Conservation (phyloP, 2,888 invertebrate genomes). For the Rhamphomyia laevipes region DNA sequence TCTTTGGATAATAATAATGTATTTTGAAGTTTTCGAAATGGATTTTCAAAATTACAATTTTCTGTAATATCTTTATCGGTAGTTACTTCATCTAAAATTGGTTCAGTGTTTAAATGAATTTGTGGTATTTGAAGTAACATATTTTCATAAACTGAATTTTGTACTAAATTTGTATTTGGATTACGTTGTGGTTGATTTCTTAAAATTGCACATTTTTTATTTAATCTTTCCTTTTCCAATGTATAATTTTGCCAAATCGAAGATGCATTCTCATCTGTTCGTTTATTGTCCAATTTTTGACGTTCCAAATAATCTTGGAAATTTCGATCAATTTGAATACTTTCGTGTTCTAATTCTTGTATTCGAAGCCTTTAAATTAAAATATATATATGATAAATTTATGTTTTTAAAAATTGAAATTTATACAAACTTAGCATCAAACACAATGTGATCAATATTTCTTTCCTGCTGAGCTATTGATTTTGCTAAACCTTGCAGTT, state of each 20-base stretch:
- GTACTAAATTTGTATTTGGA: background rate
- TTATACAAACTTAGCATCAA: slow-evolving; percentile 23
- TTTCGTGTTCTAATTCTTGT: slow-evolving; percentile 31
- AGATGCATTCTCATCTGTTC: slow-evolving; percentile 12
- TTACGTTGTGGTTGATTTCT: background rate
- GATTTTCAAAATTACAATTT: slow-evolving; percentile 15
- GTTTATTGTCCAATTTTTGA: slow-evolving; percentile 18
- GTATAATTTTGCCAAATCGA: slow-evolving; percentile 18
- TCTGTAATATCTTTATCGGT: background rate
- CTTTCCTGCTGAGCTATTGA: slow-evolving; percentile 19
- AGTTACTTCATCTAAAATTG: background rate
- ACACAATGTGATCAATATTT: slow-evolving; percentile 23
- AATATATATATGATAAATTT: background rate
- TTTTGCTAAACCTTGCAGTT: slow-evolving; percentile 14
- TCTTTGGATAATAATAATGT: slow-evolving; percentile 2
- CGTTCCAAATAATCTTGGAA: slow-evolving; percentile 28
- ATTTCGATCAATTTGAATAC: slow-evolving; percentile 29
- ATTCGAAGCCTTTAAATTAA: slow-evolving; percentile 25
- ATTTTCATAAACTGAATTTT: background rate
- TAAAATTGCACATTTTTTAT: slow-evolving; percentile 9
- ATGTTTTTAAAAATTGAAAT: background rate
- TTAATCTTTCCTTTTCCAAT: slow-evolving; percentile 14
- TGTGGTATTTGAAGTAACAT: background rate
- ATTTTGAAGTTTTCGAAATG: slow-evolving; percentile 13
- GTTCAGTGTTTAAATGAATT: background rate